A percentile compares a stretch with the other conserved stretches of the same genome.
Conservation (phyloP, 1,140 invertebrate species). For the Aradophagus sp. region DNA sequence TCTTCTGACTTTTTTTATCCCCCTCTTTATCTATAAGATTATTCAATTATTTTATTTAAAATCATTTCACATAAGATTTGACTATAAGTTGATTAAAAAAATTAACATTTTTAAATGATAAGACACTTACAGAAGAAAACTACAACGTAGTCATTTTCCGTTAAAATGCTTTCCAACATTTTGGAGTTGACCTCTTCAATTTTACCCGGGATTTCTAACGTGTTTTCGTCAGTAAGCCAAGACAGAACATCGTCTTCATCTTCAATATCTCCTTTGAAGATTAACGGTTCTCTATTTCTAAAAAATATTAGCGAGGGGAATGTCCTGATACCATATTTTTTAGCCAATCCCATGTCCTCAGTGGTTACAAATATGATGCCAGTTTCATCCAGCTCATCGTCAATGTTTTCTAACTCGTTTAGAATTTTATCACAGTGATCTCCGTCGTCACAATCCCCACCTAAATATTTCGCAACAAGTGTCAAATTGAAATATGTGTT, state of each 20-base stretch:
- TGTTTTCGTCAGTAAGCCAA: conserved; percentile 94
- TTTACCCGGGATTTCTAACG: conserved; percentile 91
- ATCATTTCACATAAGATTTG: background rate
- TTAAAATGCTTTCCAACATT: conserved; percentile 93
- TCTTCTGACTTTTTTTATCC: conserved; percentile 92
- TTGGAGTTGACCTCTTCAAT: conserved; percentile 94
- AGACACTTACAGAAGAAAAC: conserved; percentile 94
- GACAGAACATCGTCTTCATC: conserved; percentile 93
- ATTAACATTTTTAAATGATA: too few relatives aligned
- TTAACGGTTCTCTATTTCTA: conserved; percentile 89
- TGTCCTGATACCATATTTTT: conserved; percentile 88
- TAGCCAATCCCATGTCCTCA: conserved; percentile 86
- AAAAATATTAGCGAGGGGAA: conserved; percentile 93
- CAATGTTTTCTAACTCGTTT: conserved; percentile 92
- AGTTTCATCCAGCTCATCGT: conserved; percentile 94
- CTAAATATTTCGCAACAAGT: conserved; percentile 19
- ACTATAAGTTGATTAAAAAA: background rate
- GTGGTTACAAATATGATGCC: conserved; percentile 96
- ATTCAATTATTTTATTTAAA: conserved; percentile 1
- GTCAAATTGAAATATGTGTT: too few relatives aligned
- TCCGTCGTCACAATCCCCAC: conserved; percentile 83
- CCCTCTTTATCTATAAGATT: conserved; percentile 84
- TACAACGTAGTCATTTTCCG: conserved; percentile 90
- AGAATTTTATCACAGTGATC: conserved; percentile 89
- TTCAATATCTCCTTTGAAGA: conserved; percentile 89